These are phyloP conservation scores for Protobothrops mucrosquamatus DNA, from an alignment of 2,113 vertebrate species.

Conservation along the genomic window DNA sequence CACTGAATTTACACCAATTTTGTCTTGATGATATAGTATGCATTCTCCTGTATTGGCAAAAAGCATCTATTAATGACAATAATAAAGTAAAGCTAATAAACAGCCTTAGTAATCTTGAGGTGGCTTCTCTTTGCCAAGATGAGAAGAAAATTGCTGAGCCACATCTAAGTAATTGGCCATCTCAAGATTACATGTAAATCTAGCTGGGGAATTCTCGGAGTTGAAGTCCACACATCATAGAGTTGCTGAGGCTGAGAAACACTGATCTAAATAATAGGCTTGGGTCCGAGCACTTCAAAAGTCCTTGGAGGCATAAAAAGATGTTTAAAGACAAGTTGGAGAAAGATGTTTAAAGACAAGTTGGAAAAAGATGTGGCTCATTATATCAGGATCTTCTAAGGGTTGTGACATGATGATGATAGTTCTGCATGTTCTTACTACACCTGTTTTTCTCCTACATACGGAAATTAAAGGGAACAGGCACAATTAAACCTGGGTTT, in stretches of 20 bases:
- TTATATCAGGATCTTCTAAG: not conserved
- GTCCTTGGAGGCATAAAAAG: not conserved
- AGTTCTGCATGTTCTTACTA: slow-evolving; percentile 9
- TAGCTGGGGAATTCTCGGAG: not conserved
- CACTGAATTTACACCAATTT: not conserved
- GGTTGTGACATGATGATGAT: not conserved
- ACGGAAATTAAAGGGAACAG: not conserved
- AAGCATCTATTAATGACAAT: slow-evolving; percentile 17
- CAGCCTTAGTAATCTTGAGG: not conserved
- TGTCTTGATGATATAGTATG: not conserved
- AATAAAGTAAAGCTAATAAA: rapidly evolving
- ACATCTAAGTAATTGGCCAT: not conserved
- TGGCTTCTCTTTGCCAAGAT: not conserved
- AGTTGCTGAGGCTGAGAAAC: not conserved
- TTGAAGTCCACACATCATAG: not conserved
- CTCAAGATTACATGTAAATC: not conserved
- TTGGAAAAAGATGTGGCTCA: not conserved
- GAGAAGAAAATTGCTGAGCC: not conserved
- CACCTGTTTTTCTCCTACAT: not conserved
- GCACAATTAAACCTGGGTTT: rapidly evolving
- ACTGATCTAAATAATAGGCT: not conserved
- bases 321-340: not conserved
- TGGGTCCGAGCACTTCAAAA: slow-evolving; percentile 2
- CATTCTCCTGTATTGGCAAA: slow-evolving; percentile 1
- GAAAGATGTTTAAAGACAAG: not conserved